Evolutionary conservation across 1,140 invertebrate species (phyloP), one percentile per base, ranked within the genome.

Genomic region (Drosophila asahinai): DNA sequence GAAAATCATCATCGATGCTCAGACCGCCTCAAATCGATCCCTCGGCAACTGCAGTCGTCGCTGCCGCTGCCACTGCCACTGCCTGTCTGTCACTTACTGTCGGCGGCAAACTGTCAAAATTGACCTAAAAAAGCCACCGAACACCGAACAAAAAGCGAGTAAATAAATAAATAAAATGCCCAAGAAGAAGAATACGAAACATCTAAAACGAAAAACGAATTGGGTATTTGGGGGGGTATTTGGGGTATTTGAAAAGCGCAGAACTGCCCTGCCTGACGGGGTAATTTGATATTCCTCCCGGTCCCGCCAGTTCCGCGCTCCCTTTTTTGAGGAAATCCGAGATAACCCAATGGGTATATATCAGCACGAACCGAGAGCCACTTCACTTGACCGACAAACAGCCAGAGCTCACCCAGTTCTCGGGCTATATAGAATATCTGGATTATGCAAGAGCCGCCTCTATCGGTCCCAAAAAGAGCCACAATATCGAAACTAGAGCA

Each of bases 101-200:
- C 72, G 83, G 83, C 75, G 75, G 81, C 77, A 54, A 83, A 86
- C 83, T 89, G 86, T 89, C 86, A 89, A 86, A 89, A 86, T 86
- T 89, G 86, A 89, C 86, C 86, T 67, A 89, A 90, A 89, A 86
- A 89, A 63, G 47, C 49, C 22, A 63, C 38, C 36, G 19, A 42
- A 58, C 33, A 36, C 33, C 33, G 33, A 58, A 8, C 11, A 49
- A 25, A 57, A 75, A 38, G 52, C 54, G 54, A 57, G 54, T 57
- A 57, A 64, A 51, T 55, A 43, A 47, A 73, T 38, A 30, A 52
- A 59, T 71, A 71, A 47, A 67, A 72, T 55, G 48, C 33, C 43
- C 27, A 61, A 78, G n/a, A 58, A 68, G 45, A 62, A 76, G 67
- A 54, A 63, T 27, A 64, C 38, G 60, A 80, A 76, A 66, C 73